phyloP scores from a whole-genome alignment of 2,888 invertebrate species.

The Minunthozetes semirufus region DNA sequence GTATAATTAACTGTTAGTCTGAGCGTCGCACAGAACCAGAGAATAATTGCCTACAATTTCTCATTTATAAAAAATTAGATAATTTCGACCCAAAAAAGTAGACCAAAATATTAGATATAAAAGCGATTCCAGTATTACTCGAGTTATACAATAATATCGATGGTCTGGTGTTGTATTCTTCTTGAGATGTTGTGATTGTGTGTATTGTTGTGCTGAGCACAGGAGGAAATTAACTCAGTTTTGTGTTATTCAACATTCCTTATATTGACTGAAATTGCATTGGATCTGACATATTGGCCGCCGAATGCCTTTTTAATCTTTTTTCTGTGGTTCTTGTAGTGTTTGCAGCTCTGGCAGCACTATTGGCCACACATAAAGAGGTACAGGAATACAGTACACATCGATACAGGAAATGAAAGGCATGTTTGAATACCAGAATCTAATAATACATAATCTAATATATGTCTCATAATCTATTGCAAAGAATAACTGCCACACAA shows the following conservation, averaged over 20 bases:
- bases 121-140: too few species aligned
- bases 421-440: slow-evolving; percentile 13
- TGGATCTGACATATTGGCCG: slow-evolving; percentile 24
- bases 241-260: slow-evolving; percentile 25
- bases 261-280: slow-evolving; percentile 13
- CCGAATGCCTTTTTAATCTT: slow-evolving; percentile 20
- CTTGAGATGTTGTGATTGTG: slow-evolving; percentile 6
- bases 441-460: slow-evolving; percentile 20
- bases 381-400: not conserved
- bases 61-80: not conserved
- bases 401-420: slow-evolving; percentile 20
- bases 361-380: not conserved
- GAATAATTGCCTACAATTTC: not conserved
- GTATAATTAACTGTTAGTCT: not conserved
- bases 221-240: slow-evolving; percentile 31
- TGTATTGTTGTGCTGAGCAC: slow-evolving; percentile 7
- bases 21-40: not conserved
- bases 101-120: too few species aligned
- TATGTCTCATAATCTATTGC: slow-evolving; percentile 10
- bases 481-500: not conserved
- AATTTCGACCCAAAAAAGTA: too few species aligned
- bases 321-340: not conserved
- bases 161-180: not conserved
- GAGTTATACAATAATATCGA: too few species aligned
- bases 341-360: not conserved